Conservation (phyloP, 2,888 invertebrate species). For the Campopleginae sp. region DNA sequence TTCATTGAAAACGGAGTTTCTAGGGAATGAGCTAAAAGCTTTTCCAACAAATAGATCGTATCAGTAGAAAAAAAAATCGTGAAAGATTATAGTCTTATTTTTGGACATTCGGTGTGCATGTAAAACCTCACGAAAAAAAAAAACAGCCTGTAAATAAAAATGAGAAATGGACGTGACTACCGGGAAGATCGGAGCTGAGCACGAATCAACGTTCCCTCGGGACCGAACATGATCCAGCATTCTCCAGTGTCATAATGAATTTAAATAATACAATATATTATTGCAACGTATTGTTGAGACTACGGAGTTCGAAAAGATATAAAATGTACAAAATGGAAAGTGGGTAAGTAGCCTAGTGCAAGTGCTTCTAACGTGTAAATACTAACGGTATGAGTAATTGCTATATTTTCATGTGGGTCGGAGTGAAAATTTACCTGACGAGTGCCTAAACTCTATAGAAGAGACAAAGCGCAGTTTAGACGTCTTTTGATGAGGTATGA, state of each 20-base stretch:
- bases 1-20: background rate
- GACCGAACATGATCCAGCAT: background rate
- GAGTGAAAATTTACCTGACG: constrained; percentile 87
- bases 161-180: background rate
- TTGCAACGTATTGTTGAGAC: background rate
- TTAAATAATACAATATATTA: constrained; percentile 3
- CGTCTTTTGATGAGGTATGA: constrained; percentile 85
- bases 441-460: constrained; percentile 92
- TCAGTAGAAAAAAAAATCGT: background rate
- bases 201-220: background rate
- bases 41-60: too few species aligned
- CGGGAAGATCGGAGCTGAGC: background rate
- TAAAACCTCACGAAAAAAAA: background rate
- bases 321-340: constrained; percentile 35
- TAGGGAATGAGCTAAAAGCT: background rate
- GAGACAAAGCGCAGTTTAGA: constrained; percentile 93
- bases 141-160: background rate
- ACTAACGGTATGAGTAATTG: constrained; percentile 42
- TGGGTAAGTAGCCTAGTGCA: constrained; percentile 41
- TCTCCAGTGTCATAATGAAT: background rate
- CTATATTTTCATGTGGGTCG: constrained; percentile 25
- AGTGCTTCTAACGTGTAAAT: constrained; percentile 60
- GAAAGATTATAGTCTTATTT: background rate
- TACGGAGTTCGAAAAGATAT: constrained; percentile 1
- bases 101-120: background rate